These are phyloP conservation scores for Oncorhynchus keta DNA, from an alignment of 2,113 vertebrate species.

Conservation along the genomic window DNA sequence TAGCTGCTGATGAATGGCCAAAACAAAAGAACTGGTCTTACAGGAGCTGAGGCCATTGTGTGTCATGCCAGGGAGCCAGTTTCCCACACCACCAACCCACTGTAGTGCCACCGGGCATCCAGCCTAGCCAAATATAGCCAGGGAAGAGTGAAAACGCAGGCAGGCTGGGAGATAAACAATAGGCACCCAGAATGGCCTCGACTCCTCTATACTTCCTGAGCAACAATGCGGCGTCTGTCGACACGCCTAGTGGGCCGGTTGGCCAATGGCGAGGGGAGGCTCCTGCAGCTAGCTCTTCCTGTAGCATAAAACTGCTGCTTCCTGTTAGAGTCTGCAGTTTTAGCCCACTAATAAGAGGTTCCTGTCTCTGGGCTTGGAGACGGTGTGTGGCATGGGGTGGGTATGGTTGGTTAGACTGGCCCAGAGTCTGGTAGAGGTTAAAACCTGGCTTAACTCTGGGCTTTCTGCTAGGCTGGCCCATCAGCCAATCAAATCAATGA, in stretches of 20 bases:
- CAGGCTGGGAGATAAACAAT: slow-evolving; percentile 63
- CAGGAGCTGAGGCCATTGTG: neutral
- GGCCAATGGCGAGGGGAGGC: slow-evolving; percentile 41
- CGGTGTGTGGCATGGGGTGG: neutral
- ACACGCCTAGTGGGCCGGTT: slow-evolving; percentile 41
- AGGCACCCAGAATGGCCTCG: slow-evolving; percentile 48
- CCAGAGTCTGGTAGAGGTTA: too few species aligned
- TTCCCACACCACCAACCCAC: slow-evolving; percentile 34
- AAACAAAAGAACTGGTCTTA: neutral
- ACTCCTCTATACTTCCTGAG: slow-evolving; percentile 70
- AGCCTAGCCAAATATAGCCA: slow-evolving; percentile 57
- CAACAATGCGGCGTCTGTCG: slow-evolving; percentile 50
- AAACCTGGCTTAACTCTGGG: too few species aligned
- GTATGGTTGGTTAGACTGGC: neutral
- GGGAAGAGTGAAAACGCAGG: slow-evolving; percentile 22
- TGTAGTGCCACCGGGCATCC: slow-evolving; percentile 41
- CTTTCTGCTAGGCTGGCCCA: neutral
- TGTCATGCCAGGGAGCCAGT: neutral
- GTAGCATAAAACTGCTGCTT: slow-evolving; percentile 54
- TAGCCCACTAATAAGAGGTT: slow-evolving; percentile 62
- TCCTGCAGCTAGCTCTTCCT: slow-evolving; percentile 63
- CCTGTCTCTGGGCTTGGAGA: slow-evolving; percentile 55
- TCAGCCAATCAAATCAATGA: neutral
- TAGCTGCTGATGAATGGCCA: neutral
- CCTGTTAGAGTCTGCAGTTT: slow-evolving; percentile 50